phyloP scores from a whole-genome alignment of 2,888 invertebrate species.

The Cotesia congregata region DNA sequence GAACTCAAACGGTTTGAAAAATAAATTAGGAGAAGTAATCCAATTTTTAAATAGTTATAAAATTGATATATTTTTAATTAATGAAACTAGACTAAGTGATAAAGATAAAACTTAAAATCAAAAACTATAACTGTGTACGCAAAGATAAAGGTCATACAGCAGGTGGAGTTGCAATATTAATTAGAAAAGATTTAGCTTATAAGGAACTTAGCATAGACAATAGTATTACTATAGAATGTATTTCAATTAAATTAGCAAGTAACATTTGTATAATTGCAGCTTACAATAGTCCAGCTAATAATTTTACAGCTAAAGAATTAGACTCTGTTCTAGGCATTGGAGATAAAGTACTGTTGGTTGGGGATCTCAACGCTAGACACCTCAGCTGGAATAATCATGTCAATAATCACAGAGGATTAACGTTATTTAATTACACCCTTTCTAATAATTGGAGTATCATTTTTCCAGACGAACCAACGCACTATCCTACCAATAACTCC shows the following conservation, averaged over 20 bases:
- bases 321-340: constrained; percentile 40
- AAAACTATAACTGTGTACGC: constrained; percentile 47
- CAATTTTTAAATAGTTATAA: constrained; percentile 39
- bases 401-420: constrained; percentile 41
- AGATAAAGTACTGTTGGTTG: constrained; percentile 44
- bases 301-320: constrained; percentile 39
- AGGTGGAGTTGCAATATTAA: constrained; percentile 44
- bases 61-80: constrained; percentile 44
- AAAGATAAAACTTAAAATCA: constrained; percentile 47
- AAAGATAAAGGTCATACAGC: constrained; percentile 40
- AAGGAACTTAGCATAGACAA: constrained; percentile 35
- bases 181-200: constrained; percentile 42
- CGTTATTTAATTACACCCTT: constrained; percentile 31
- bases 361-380: constrained; percentile 48
- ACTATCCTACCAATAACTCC: constrained; percentile 42
- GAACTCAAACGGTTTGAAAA: constrained; percentile 50
- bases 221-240: constrained; percentile 37
- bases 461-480: constrained; percentile 44
- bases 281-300: constrained; percentile 43
- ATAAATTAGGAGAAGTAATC: constrained; percentile 43
- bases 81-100: constrained; percentile 44
- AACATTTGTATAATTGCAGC: constrained; percentile 42
- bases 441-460: constrained; percentile 39
- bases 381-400: constrained; percentile 38
- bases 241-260: constrained; percentile 42